Percentiles rank a stretch among this genome's conserved stretches.
Conservation (phyloP, 2,113 vertebrate species). For the Blennius ocellaris region DNA sequence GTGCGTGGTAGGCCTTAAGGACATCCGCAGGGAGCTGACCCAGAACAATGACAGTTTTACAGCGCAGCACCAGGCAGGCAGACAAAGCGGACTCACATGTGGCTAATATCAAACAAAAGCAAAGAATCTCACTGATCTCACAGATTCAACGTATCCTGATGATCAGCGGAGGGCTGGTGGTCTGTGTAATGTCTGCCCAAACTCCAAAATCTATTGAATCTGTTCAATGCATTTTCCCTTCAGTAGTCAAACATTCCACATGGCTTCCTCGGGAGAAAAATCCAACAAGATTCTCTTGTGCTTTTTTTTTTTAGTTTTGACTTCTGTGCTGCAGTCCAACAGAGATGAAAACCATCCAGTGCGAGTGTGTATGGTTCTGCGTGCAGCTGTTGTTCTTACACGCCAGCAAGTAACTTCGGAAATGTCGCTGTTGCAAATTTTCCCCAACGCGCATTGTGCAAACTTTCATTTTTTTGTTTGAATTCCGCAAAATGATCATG, state of each 20-base stretch:
- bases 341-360: background rate
- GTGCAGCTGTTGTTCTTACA: constrained; percentile 10
- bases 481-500: background rate
- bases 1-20: constrained; percentile 47
- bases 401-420: background rate
- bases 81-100: constrained; percentile 30
- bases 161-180: constrained; percentile 31
- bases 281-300: constrained; percentile 12
- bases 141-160: constrained; percentile 47
- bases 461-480: background rate
- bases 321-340: background rate
- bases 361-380: background rate
- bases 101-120: constrained; percentile 51
- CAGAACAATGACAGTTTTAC: constrained; percentile 78
- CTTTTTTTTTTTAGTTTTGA: constrained; percentile 28
- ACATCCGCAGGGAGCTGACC: constrained; percentile 65
- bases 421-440: background rate
- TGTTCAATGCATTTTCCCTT: constrained; percentile 42
- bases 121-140: constrained; percentile 20
- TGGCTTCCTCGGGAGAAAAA: constrained; percentile 1
- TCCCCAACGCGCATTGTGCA: constrained; percentile 5
- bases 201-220: constrained; percentile 16
- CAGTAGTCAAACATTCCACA: background rate
- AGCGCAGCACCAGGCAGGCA: constrained; percentile 34
- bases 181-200: constrained; percentile 27